phyloP scores from a whole-genome alignment of 2,113 vertebrate genomes.

The Anser cygnoides region DNA sequence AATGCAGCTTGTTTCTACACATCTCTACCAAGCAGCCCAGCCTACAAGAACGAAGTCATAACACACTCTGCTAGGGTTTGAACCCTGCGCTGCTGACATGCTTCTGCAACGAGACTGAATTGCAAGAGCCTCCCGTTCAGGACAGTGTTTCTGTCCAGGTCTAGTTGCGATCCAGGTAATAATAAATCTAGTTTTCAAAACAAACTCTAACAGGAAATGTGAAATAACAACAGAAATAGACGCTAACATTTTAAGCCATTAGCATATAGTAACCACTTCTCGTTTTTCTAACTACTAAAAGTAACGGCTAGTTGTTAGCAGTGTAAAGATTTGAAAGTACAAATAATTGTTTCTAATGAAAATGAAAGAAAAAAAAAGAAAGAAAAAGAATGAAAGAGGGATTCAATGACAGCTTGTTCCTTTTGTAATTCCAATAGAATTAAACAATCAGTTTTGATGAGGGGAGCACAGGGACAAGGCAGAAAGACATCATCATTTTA shows the following conservation, averaged over 20 bases:
- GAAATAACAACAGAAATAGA: background rate
- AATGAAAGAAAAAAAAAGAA: background rate
- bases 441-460: conserved; percentile 9
- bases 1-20: background rate
- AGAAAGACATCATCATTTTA: background rate
- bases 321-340: background rate
- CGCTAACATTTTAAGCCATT: background rate
- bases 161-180: background rate
- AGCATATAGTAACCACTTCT: background rate
- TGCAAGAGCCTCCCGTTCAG: background rate
- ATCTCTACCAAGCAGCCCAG: background rate
- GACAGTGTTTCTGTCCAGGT: background rate
- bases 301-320: background rate
- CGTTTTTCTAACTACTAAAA: background rate
- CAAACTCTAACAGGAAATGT: background rate
- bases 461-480: background rate
- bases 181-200: background rate
- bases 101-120: background rate
- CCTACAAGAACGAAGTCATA: background rate
- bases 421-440: background rate
- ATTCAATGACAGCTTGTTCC: background rate
- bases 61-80: background rate
- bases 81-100: background rate
- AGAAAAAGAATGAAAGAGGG: background rate
- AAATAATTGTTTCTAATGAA: background rate